Base-by-base conservation (phyloP, 2,888 invertebrate species). In the Ecliptopera silaceata region DNA sequence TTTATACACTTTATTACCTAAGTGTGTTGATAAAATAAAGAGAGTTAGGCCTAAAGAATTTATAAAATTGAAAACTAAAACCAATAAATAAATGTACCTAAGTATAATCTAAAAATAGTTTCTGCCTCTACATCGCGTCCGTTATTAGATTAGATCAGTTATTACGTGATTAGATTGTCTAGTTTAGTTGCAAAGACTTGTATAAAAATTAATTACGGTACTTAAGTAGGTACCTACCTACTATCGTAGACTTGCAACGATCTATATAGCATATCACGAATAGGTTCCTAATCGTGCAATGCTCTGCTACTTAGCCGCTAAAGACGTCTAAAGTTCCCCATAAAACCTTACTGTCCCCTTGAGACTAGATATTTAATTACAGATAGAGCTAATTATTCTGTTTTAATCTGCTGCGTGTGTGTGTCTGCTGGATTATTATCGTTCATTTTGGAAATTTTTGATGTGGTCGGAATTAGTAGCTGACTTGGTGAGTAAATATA, bases 371-470 rank as follows among this genome's bases (percentile, higher is more conserved):
- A 34, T 34, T 34, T n/a, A 12, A 41, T 49, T 31, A 8, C 36
- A 46, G 22, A 36, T 44, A 5, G 38, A 29, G 43, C 34, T 51
- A 31, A 51, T 51, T 51, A 43, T 2, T 22, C 22, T 22, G 1
- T 22, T n/a, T 6, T 13, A 26, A 43, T 50, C 34, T 43, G 42
- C 34, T 34, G 34, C n/a, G n/a, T n/a, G n/a, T n/a, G n/a, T n/a
- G 8, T 13, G 43, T 26, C 43, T 13, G 42, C 42, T 10, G 10
- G 12, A 38, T 26, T 48, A 29, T 29, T 39, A 39, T 8, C 29
- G 47, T 2, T 12, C 13, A 42, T n/a, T 42, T 42, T 8, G 6
- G 11, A 10, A 22, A 12, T 22, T n/a, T 42, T 42, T 22, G 8
- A 18, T 4, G 13, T n/a, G 5, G 8, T 36, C 2, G 31, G 5